A percentile compares a stretch with the other conserved stretches of the same genome.
phyloP scores from a whole-genome alignment of 1,140 invertebrate species.

The Monomorium pharaonis region DNA sequence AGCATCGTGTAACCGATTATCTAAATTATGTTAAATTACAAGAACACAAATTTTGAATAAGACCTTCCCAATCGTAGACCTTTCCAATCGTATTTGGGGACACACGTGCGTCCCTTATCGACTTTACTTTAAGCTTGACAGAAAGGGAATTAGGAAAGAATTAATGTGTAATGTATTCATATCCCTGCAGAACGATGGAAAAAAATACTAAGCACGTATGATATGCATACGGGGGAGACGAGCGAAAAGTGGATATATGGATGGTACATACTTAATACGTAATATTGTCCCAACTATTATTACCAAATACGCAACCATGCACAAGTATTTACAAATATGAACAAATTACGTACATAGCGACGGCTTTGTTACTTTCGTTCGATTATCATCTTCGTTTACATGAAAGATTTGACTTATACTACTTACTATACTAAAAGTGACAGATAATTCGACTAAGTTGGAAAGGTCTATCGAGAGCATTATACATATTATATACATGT shows the following conservation, averaged over 20 bases:
- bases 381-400: constrained; percentile 52
- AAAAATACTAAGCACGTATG: constrained; percentile 57
- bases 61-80: constrained; percentile 64
- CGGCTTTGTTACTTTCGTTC: constrained; percentile 67
- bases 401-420: constrained; percentile 23
- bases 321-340: constrained; percentile 19
- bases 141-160: constrained; percentile 44
- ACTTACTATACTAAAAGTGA: too few relatives aligned
- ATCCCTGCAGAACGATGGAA: constrained; percentile 42
- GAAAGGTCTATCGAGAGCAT: constrained; percentile 72
- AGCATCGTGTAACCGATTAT: constrained; percentile 53
- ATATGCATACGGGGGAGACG: constrained; percentile 40
- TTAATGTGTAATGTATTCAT: constrained; percentile 57
- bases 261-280: constrained; percentile 42
- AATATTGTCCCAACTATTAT: constrained; percentile 6
- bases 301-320: constrained; percentile 22
- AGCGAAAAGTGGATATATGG: constrained; percentile 44
- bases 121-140: constrained; percentile 48
- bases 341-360: constrained; percentile 56
- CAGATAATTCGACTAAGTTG: constrained; percentile 62
- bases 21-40: constrained; percentile 68
- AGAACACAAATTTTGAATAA: constrained; percentile 61
- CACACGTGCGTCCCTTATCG: constrained; percentile 39
- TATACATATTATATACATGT: neutral
- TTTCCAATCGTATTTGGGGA: constrained; percentile 70